A percentile compares a stretch with the other conserved stretches of the same genome.
Evolutionary conservation across 2,888 invertebrate species (phyloP).

Genomic region (Epinotia ramella): DNA sequence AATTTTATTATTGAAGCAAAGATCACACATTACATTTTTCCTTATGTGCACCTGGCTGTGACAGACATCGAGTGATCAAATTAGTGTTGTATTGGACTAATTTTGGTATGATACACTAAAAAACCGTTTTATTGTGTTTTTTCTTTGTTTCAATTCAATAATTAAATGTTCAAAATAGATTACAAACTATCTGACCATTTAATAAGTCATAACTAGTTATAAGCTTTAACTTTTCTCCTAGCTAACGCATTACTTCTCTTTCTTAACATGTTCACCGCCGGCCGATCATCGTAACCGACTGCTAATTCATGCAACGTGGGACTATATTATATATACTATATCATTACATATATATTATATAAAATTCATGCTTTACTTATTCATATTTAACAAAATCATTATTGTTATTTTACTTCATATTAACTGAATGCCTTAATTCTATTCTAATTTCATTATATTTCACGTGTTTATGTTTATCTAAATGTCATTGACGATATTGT

Average conservation of each 20-base stretch:
- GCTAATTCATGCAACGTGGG: constrained; percentile 28
- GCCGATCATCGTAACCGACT: constrained; percentile 31
- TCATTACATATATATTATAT: not conserved
- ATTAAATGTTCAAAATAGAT: not conserved
- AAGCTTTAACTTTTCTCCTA: not conserved
- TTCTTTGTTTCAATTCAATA: too few species aligned
- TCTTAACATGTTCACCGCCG: constrained; percentile 43
- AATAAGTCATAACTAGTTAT: not conserved
- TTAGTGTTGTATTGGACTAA: too few species aligned
- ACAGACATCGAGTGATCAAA: too few species aligned
- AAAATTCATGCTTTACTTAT: not conserved
- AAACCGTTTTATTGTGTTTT: too few species aligned
- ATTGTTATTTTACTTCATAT: not conserved
- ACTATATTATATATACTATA: constrained; percentile 2
- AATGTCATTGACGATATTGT: too few species aligned
- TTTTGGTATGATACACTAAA: too few species aligned
- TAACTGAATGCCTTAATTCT: not conserved
- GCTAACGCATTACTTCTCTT: constrained; percentile 42
- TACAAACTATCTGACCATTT: not conserved
- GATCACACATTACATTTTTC: too few species aligned
- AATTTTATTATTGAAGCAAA: too few species aligned
- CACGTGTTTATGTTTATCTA: too few species aligned
- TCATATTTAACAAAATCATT: not conserved
- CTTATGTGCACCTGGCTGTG: too few species aligned
- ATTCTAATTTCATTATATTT: not conserved